Evolutionary conservation across 2,888 invertebrate species (phyloP).

Genomic region (Tipula unca): DNA sequence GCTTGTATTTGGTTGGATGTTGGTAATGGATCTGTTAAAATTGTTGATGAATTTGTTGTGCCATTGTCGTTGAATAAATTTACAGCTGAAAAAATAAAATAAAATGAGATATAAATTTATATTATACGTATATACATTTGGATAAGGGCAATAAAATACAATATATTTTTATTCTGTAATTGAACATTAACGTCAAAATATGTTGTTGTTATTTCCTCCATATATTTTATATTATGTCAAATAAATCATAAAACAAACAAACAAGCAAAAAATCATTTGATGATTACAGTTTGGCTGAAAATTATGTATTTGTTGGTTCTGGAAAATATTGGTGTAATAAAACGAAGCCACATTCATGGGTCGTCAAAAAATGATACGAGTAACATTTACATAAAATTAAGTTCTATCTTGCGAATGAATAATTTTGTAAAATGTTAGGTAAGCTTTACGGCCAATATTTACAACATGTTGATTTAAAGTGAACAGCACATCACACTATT

Average conservation of each 20-base stretch:
- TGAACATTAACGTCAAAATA: background rate
- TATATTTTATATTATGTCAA: background rate
- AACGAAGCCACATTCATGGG: background rate
- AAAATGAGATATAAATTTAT: background rate
- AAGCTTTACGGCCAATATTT: too few species aligned
- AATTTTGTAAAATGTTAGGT: too few species aligned
- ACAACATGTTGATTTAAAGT: too few species aligned
- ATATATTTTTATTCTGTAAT: background rate
- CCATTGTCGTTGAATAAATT: slow-evolving; percentile 14
- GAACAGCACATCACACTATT: too few species aligned
- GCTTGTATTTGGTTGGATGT: background rate
- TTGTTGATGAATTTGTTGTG: background rate
- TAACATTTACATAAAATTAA: too few species aligned
- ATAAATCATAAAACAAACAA: background rate
- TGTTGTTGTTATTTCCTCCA: background rate
- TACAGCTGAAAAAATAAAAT: background rate
- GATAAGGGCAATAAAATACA: background rate
- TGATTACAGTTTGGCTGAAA: background rate
- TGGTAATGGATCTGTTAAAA: background rate
- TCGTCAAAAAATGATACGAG: background rate
- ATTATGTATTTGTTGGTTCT: background rate
- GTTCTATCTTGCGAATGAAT: too few species aligned
- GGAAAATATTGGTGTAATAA: background rate
- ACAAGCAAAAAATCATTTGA: background rate
- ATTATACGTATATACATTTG: background rate